Conservation (phyloP, 2,113 vertebrate genomes). For the Pachycephala philippinensis region DNA sequence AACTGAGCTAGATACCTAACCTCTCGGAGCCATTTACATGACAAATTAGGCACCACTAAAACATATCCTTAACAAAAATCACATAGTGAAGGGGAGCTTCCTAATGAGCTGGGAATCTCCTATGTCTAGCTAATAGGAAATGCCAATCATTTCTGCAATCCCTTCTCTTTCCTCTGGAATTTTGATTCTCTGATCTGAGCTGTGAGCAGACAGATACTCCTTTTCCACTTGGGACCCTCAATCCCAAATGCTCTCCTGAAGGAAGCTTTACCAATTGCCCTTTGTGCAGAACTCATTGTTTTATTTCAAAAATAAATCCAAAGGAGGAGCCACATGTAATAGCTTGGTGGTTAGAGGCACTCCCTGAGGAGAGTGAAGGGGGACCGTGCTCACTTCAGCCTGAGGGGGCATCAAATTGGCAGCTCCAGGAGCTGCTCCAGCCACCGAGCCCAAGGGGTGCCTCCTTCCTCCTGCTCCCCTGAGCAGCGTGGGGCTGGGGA, state of each 20-base stretch:
- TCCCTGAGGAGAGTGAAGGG: neutral
- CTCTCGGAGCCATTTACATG: neutral
- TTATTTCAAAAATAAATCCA: slow-evolving; percentile 42
- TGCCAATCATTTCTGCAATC: neutral
- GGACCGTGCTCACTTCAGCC: neutral
- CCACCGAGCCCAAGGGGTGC: rapidly evolving
- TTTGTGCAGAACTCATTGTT: neutral
- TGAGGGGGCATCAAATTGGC: slow-evolving; percentile 50
- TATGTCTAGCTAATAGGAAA: slow-evolving; percentile 1
- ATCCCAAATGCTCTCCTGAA: neutral
- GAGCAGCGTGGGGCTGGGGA: rapidly evolving
- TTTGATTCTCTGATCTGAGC: neutral
- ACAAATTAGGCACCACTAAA: neutral
- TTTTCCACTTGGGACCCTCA: neutral
- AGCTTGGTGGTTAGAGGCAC: neutral
- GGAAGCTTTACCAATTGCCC: slow-evolving; percentile 1
- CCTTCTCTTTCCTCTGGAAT: neutral
- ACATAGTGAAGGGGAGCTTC: neutral
- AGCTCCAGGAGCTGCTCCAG: slow-evolving; percentile 1
- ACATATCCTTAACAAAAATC: neutral
- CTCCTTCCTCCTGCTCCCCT: neutral
- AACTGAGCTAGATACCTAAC: neutral
- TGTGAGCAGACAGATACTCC: neutral
- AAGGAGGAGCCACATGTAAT: slow-evolving; percentile 5
- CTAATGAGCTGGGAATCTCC: neutral